Conservation (phyloP, 2,113 vertebrate genomes). For the Glaucomys volans region DNA sequence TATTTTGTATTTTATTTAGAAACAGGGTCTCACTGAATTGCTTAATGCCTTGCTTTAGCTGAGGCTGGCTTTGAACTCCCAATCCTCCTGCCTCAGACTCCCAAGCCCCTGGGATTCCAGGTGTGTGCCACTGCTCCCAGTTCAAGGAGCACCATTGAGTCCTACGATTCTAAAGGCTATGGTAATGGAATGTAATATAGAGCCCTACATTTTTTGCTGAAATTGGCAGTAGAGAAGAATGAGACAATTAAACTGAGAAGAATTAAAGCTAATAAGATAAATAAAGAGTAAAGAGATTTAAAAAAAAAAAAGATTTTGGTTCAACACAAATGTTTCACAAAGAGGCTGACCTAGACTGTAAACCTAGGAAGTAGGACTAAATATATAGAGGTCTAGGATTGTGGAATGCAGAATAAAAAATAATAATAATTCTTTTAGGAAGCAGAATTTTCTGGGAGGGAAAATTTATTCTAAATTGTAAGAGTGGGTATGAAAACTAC, state of each 20-base stretch:
- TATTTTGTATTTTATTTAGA: no score
- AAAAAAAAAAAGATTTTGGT: neutral
- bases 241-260: neutral
- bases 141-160: neutral
- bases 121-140: no score
- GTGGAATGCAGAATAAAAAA: neutral
- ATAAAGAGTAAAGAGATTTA: neutral
- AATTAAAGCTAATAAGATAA: neutral
- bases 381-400: neutral
- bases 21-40: no score
- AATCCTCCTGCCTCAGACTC: no score
- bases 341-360: neutral
- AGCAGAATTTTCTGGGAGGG: neutral
- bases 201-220: neutral
- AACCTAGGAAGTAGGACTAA: neutral
- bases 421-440: neutral
- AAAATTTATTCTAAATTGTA: neutral
- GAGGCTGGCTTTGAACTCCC: no score
- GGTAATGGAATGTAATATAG: neutral
- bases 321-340: conserved; percentile 21
- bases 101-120: no score
- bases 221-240: neutral
- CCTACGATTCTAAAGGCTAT: neutral
- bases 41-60: no score
- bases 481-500: neutral